Percentiles rank a stretch among this genome's conserved stretches.
Evolutionary conservation across 1,140 invertebrate genomes (phyloP).

Genomic region (Drosophila fuyamai): DNA sequence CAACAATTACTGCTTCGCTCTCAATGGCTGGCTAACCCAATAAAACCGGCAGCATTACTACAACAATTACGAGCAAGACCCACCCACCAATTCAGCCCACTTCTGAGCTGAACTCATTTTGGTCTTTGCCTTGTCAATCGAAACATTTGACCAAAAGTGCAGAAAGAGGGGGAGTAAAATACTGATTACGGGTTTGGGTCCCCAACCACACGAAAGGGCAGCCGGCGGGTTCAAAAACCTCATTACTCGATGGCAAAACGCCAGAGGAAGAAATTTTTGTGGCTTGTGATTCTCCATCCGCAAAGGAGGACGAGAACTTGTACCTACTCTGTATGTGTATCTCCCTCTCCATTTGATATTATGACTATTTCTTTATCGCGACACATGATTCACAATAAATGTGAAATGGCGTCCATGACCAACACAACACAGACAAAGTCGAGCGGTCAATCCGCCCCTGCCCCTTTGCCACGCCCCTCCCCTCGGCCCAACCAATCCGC

Average conservation of each 20-base stretch:
- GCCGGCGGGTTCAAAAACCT: constrained; percentile 64
- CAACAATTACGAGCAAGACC: constrained; percentile 16
- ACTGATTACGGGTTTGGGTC: constrained; percentile 26
- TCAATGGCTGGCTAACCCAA: constrained; percentile 50
- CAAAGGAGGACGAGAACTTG: not conserved
- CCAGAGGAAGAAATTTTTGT: constrained; percentile 56
- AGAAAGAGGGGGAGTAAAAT: constrained; percentile 3
- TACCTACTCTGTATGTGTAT: not conserved
- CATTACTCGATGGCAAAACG: constrained; percentile 59
- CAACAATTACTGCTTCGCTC: constrained; percentile 41
- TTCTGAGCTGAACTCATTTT: constrained; percentile 40
- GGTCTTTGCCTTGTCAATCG: constrained; percentile 56
- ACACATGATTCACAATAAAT: constrained; percentile 73
- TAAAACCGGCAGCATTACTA: constrained; percentile 25
- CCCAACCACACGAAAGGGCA: constrained; percentile 20
- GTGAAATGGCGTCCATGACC: constrained; percentile 79
- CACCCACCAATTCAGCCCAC: constrained; percentile 37
- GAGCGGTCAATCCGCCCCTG: constrained; percentile 17
- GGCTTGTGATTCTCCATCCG: constrained; percentile 60
- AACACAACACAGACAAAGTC: constrained; percentile 67
- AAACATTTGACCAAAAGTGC: constrained; percentile 53
- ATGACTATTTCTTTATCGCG: constrained; percentile 70
- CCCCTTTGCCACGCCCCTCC: constrained; percentile 1
- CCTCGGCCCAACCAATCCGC: not conserved
- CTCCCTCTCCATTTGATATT: constrained; percentile 11